A percentile compares a stretch with the other conserved stretches of the same genome.
Conservation (phyloP, 1,140 invertebrate species). For the Trichonephila clavata region DNA sequence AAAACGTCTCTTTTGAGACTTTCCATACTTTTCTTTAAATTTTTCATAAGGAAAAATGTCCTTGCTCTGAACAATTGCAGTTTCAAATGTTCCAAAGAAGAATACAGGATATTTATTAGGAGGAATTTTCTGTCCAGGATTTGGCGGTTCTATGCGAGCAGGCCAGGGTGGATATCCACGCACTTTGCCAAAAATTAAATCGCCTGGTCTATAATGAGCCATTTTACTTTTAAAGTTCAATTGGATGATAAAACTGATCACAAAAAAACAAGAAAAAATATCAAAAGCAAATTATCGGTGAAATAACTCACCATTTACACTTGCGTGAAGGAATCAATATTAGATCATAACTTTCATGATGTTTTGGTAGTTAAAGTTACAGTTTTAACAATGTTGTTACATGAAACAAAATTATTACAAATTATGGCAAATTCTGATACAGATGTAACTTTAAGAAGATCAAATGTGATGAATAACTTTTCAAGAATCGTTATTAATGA, state of each 20-base stretch:
- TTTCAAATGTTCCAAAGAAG: slow-evolving; percentile 79
- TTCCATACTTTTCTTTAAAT: slow-evolving; percentile 86
- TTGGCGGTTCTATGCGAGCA: slow-evolving; percentile 75
- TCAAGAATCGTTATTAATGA: too few relatives aligned
- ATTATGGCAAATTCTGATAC: too few relatives aligned
- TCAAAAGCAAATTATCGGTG: neutral
- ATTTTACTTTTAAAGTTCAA: neutral
- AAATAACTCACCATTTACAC: neutral
- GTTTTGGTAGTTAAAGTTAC: neutral
- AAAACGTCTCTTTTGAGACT: slow-evolving; percentile 84
- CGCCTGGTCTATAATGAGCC: slow-evolving; percentile 84
- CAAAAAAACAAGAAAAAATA: neutral
- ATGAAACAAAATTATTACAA: too few relatives aligned
- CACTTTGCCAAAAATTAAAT: slow-evolving; percentile 97
- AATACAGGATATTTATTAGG: slow-evolving; percentile 89
- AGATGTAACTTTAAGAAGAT: too few relatives aligned
- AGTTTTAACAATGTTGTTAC: neutral
- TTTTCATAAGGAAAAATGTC: slow-evolving; percentile 83
- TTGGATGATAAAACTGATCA: neutral
- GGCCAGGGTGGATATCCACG: slow-evolving; percentile 97
- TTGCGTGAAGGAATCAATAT: neutral
- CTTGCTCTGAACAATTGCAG: slow-evolving; percentile 77
- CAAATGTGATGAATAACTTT: too few relatives aligned
- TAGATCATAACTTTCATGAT: neutral
- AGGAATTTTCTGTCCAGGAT: slow-evolving; percentile 81